These are phyloP conservation scores for Myotis lucifugus DNA, from an alignment of 2,113 vertebrate genomes.

Conservation along the genomic window DNA sequence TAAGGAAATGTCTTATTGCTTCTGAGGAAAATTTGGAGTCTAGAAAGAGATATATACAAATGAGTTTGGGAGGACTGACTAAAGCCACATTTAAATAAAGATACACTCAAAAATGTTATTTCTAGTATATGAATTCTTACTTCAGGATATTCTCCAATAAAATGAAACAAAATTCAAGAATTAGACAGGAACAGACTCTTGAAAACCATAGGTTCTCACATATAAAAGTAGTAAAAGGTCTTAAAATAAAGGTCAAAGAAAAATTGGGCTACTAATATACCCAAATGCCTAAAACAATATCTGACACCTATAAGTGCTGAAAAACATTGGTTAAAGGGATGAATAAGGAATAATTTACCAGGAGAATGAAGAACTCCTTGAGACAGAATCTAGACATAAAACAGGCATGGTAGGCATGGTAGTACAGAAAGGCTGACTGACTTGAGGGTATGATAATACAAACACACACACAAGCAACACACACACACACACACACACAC, in stretches of 20 bases:
- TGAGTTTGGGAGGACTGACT: neutral
- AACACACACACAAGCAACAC: neutral
- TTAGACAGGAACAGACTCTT: neutral
- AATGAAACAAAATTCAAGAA: neutral
- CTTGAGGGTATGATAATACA: neutral
- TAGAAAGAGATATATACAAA: neutral
- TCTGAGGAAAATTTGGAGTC: neutral
- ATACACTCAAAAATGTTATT: neutral
- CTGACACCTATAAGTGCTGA: neutral
- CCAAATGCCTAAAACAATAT: neutral
- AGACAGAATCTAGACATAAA: neutral
- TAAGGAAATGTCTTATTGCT: neutral
- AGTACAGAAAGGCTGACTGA: neutral
- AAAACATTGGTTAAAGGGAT: neutral
- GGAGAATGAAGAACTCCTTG: neutral
- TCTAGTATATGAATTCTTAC: neutral
- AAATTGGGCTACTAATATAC: neutral
- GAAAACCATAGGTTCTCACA: neutral
- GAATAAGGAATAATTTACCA: neutral
- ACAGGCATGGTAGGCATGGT: too few species aligned
- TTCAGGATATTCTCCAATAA: neutral
- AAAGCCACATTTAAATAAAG: neutral
- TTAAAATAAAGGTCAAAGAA: neutral
- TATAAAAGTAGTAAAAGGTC: neutral
- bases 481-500: neutral